phyloP scores from a whole-genome alignment of 2,113 vertebrate genomes.

The Dromas ardeola region DNA sequence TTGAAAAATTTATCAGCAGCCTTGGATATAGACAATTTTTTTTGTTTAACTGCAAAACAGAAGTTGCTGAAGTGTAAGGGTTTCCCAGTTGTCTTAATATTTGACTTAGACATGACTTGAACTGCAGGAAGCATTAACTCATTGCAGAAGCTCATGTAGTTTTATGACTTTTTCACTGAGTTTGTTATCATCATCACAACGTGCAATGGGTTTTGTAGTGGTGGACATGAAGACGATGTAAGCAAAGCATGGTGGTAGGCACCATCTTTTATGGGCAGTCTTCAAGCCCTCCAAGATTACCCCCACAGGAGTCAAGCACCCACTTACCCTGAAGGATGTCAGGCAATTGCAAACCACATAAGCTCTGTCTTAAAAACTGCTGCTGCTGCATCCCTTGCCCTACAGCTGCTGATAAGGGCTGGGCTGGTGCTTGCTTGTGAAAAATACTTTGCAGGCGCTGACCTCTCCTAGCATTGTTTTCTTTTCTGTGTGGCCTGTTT shows the following conservation, averaged over 20 bases:
- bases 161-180: not conserved
- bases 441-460: not conserved
- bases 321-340: not conserved
- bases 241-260: not conserved
- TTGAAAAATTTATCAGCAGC: not conserved
- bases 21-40: not conserved
- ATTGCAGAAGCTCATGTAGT: not conserved
- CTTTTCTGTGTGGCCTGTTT: not conserved
- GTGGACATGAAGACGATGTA: accelerated
- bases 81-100: not conserved
- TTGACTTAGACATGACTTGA: not conserved
- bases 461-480: accelerated
- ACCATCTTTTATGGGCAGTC: not conserved
- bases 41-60: not conserved
- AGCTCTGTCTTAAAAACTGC: not conserved
- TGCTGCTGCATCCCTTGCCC: accelerated
- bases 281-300: not conserved
- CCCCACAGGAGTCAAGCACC: not conserved
- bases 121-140: not conserved
- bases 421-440: not conserved
- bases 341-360: accelerated
- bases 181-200: not conserved
- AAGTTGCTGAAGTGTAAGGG: not conserved
- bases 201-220: not conserved
- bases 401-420: not conserved